Evolutionary conservation across 2,113 vertebrate species (phyloP), one percentile per base, ranked within the genome.

Genomic region (Chaetodon auriga): DNA sequence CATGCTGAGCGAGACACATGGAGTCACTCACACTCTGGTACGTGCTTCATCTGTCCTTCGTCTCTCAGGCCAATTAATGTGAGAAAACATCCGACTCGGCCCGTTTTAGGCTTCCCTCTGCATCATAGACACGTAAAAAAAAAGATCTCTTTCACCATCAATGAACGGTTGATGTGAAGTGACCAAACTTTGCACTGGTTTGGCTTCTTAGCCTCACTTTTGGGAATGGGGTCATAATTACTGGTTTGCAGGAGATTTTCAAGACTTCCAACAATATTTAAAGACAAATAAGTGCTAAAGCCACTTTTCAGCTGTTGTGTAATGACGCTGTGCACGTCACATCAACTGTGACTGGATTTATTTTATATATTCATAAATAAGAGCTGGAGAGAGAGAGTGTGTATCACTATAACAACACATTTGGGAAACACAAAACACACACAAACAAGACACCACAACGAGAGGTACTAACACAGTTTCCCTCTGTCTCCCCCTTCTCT

Each of bases 1-100:
- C 82, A 36, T 53, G 84, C 53, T 75, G 2, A 55, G 58, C 0
- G 68, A 70, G 78, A 61, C 82, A 78, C 57, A 8, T 12, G 35
- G 68, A 83, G 79, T 36, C 83, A 5, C 61, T 36, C 60, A 25
- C 70, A 14, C 61, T 2, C 55, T 21, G 64, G 19, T 10, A 6
- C 78, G 16, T 21, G 41, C 14, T 48, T 46, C 23, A 49, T 30
- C 53, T 21, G 57, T 14, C 16, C 48, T 49, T 53, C 23, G 76
- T 1, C 61, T 54, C 70, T 46, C 18, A 1, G 16, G 48, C 16
- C 48, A 74, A 53, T n/a, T 4, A 2, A 23, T 66, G 38, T 30
- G 35, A 46, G 48, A 60, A 41, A 0, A 7, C 19, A 7, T 23
- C 19, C n/a, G 30, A 48, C 35, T 41, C 41, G 0, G 15, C 36